Conservation (phyloP, 2,797 vertebrate genomes). For the Melanotaenia nigrans region DNA sequence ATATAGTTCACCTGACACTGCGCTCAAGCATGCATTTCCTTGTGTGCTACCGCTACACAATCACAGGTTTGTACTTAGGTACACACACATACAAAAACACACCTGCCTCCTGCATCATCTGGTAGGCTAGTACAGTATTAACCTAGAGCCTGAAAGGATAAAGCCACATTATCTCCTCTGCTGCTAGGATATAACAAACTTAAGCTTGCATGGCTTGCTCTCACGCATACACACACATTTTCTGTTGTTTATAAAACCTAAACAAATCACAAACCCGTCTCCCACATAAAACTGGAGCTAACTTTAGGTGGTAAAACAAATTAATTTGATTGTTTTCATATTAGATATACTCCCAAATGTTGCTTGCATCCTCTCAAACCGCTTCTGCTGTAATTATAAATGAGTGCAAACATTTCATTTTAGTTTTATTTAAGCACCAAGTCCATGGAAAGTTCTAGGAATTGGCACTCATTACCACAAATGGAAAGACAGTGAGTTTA, state of each 20-base stretch:
- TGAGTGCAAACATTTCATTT: slow-evolving; percentile 32
- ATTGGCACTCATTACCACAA: not conserved
- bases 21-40: slow-evolving; percentile 17
- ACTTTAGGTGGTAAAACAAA: not conserved
- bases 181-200: slow-evolving; percentile 46
- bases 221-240: slow-evolving; percentile 11
- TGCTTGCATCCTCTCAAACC: not conserved
- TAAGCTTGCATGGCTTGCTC: slow-evolving; percentile 31
- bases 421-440: slow-evolving; percentile 18
- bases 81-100: slow-evolving; percentile 19
- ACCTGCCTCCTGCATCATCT: slow-evolving; percentile 59
- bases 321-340: slow-evolving; percentile 6
- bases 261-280: slow-evolving; percentile 11
- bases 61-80: not conserved
- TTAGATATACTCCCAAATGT: not conserved
- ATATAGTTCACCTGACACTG: slow-evolving; percentile 35
- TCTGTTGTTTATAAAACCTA: slow-evolving; percentile 9
- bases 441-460: not conserved
- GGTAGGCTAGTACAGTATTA: slow-evolving; percentile 76
- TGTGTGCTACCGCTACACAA: slow-evolving; percentile 1
- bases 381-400: slow-evolving; percentile 37
- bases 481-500: slow-evolving; percentile 32
- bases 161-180: slow-evolving; percentile 66
- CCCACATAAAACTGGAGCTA: slow-evolving; percentile 1
- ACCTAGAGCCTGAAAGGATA: slow-evolving; percentile 69